These are phyloP conservation scores for Mechanitis messenoides DNA, from an alignment of 2,888 invertebrate genomes.

Conservation along the genomic window DNA sequence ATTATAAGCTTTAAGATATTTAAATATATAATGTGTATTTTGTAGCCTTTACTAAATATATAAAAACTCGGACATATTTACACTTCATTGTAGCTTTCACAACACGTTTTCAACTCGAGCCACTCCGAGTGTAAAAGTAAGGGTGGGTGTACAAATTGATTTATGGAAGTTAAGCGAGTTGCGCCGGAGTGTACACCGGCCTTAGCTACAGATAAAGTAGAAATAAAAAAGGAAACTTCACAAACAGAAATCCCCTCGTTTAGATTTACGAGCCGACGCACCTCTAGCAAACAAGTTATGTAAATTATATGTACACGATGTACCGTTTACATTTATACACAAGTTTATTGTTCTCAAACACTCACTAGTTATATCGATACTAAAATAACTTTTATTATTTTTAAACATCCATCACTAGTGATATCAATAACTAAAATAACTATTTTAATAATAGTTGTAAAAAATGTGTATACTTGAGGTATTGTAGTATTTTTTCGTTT, in stretches of 20 bases:
- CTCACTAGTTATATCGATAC: too few relatives aligned
- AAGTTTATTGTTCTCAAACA: too few relatives aligned
- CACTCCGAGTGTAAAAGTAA: conserved; percentile 58
- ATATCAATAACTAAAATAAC: conserved; percentile 42
- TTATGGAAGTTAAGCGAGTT: conserved; percentile 75
- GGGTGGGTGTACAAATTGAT: conserved; percentile 75
- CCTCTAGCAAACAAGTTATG: conserved; percentile 70
- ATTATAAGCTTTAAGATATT: too few relatives aligned
- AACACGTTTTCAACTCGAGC: conserved; percentile 57
- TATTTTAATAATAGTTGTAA: too few relatives aligned
- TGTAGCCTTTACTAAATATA: too few relatives aligned
- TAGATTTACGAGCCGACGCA: conserved; percentile 74
- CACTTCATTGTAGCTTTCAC: conserved; percentile 38
- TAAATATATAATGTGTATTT: too few relatives aligned
- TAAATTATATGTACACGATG: conserved; percentile 67
- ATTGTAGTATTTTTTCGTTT: too few relatives aligned
- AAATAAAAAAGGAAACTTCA: conserved; percentile 74
- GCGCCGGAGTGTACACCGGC: conserved; percentile 71
- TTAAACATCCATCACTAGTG: too few relatives aligned
- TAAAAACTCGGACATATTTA: too few relatives aligned
- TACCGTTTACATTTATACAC: conserved; percentile 30
- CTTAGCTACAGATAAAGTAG: conserved; percentile 72
- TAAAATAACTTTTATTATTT: too few relatives aligned
- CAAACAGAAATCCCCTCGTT: conserved; percentile 75
- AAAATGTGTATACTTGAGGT: too few relatives aligned